Percentiles rank a stretch among this genome's conserved stretches.
phyloP scores from a whole-genome alignment of 23 tunicate species.

The Ciona savignyi region DNA sequence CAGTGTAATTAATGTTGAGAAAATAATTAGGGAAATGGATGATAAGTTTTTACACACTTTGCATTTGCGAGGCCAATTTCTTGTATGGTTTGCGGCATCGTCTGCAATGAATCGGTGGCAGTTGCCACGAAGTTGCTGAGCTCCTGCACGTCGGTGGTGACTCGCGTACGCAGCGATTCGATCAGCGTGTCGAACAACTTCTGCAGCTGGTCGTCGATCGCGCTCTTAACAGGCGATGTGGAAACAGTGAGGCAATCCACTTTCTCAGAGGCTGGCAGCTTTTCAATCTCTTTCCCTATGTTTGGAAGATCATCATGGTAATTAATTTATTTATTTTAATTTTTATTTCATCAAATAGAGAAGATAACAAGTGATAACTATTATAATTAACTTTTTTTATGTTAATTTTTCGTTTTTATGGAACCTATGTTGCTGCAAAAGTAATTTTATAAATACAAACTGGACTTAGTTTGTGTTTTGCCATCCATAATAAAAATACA shows the following conservation, averaged over 20 bases:
- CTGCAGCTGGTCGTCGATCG: constrained; percentile 81
- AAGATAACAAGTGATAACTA: too few species aligned
- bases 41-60: constrained; percentile 12
- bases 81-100: constrained; percentile 84
- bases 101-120: constrained; percentile 44
- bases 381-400: too few species aligned
- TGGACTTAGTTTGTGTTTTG: too few species aligned
- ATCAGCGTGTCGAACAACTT: constrained; percentile 55
- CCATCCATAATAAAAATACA: too few species aligned
- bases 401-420: too few species aligned
- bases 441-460: too few species aligned
- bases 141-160: constrained; percentile 25
- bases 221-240: constrained; percentile 48
- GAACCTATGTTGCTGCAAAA: too few species aligned
- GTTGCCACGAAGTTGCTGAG: constrained; percentile 30
- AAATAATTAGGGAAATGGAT: background rate
- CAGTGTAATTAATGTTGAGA: background rate
- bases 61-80: constrained; percentile 85
- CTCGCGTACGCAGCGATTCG: constrained; percentile 41
- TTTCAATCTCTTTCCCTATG: constrained; percentile 94
- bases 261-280: constrained; percentile 50
- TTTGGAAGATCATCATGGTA: too few species aligned
- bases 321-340: too few species aligned
- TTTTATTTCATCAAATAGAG: too few species aligned
- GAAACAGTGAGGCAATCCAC: constrained; percentile 86